Evolutionary conservation across 2,113 vertebrate species (phyloP).

Genomic region (Phalacrocorax carbo): DNA sequence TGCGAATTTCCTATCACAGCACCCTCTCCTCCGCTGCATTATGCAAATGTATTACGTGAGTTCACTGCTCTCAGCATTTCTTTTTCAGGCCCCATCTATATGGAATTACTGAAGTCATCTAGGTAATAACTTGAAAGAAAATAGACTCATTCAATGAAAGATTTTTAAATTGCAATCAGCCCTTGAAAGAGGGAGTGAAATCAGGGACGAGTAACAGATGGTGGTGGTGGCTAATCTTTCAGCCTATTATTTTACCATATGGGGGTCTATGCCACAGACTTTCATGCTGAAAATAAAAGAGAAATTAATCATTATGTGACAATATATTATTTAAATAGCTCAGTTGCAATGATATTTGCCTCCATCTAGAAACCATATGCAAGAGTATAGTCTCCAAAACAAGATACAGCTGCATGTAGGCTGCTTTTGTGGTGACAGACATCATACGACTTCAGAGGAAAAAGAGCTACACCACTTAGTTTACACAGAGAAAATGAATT

Average conservation of each 20-base stretch:
- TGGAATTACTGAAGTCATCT: slow-evolving; percentile 57
- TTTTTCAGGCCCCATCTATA: slow-evolving; percentile 39
- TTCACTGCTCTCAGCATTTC: slow-evolving; percentile 25
- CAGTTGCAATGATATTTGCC: neutral
- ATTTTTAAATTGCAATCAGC: slow-evolving; percentile 61
- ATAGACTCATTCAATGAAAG: slow-evolving; percentile 48
- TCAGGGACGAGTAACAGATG: slow-evolving; percentile 55
- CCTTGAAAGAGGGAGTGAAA: slow-evolving; percentile 34
- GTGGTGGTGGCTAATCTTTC: slow-evolving; percentile 39
- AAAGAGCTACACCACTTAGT: neutral
- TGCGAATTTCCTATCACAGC: neutral
- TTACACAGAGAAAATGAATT: neutral
- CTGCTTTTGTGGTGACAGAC: neutral
- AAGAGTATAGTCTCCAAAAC: neutral
- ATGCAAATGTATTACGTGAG: neutral
- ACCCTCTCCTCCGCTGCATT: slow-evolving; percentile 15
- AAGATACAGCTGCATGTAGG: neutral
- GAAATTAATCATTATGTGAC: slow-evolving; percentile 33
- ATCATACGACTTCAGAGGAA: neutral
- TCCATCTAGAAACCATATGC: slow-evolving; percentile 8
- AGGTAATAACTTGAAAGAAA: slow-evolving; percentile 55
- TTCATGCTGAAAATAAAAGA: slow-evolving; percentile 30
- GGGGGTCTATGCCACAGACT: slow-evolving; percentile 34
- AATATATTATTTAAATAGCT: slow-evolving; percentile 27
- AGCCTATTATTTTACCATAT: slow-evolving; percentile 65